A percentile compares a stretch with the other conserved stretches of the same genome.
Evolutionary conservation across 2,888 invertebrate species (phyloP).

Genomic region (Escarpia spicata): DNA sequence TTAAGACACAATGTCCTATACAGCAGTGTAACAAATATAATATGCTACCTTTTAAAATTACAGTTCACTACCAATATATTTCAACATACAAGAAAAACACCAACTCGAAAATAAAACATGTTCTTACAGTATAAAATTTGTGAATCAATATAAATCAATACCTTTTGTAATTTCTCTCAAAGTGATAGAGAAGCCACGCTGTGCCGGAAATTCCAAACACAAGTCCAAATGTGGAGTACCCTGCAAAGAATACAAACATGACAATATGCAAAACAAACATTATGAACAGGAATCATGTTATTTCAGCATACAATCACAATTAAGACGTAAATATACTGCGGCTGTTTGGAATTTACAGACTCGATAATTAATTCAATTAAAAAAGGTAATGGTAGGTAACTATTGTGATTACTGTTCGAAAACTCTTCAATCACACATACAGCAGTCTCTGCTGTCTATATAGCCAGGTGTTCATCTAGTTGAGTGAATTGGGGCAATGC

Average conservation of each 20-base stretch:
- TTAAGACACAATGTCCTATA: not conserved
- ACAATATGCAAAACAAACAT: not conserved
- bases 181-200: conserved; percentile 33
- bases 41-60: not conserved
- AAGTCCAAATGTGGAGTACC: conserved; percentile 37
- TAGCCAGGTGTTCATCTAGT: no score
- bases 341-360: no score
- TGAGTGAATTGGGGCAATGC: no score
- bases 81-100: not conserved
- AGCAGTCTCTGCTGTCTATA: no score
- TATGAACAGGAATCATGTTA: not conserved
- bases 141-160: not conserved
- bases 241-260: conserved; percentile 28
- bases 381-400: no score
- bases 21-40: not conserved
- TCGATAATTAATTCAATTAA: no score
- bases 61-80: not conserved
- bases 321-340: not conserved
- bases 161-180: conserved; percentile 27
- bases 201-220: conserved; percentile 27
- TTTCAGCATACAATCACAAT: not conserved
- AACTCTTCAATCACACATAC: no score
- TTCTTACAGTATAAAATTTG: not conserved
- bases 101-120: not conserved
- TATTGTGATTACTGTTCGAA: no score